These are phyloP conservation scores for Pardalotus punctatus DNA, from an alignment of 2,113 vertebrate species.

Conservation along the genomic window DNA sequence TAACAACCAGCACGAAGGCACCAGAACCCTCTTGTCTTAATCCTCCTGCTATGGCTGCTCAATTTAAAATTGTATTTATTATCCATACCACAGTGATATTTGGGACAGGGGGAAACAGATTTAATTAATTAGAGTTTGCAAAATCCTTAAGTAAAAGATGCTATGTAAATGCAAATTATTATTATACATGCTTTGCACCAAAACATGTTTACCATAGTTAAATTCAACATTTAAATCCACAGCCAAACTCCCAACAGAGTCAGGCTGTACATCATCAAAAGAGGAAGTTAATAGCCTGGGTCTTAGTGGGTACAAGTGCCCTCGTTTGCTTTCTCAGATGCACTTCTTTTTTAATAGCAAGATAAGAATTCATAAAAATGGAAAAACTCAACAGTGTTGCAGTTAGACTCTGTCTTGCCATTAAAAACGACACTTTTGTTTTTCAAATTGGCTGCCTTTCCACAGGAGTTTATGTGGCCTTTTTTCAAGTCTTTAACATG, in stretches of 20 bases:
- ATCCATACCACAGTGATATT: background rate
- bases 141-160: slow-evolving; percentile 50
- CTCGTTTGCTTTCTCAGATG: background rate
- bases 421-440: slow-evolving; percentile 41
- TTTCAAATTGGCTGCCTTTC: background rate
- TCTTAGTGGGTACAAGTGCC: slow-evolving; percentile 23
- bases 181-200: slow-evolving; percentile 23
- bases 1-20: background rate
- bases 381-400: slow-evolving; percentile 1
- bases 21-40: slow-evolving; percentile 22
- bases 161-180: slow-evolving; percentile 56
- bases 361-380: slow-evolving; percentile 53
- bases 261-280: slow-evolving; percentile 5
- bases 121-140: slow-evolving; percentile 53
- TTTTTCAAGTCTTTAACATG: slow-evolving; percentile 12
- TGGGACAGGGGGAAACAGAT: background rate
- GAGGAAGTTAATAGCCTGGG: slow-evolving; percentile 35
- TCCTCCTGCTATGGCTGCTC: background rate
- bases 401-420: background rate
- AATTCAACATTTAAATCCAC: slow-evolving; percentile 43
- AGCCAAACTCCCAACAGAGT: slow-evolving; percentile 14
- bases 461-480: background rate
- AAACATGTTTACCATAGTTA: slow-evolving; percentile 40
- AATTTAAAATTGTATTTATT: background rate
- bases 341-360: background rate